These are phyloP conservation scores for Zoanthus solanderi DNA, from an alignment of 92 coral and sea anemone genomes.

Conservation along the genomic window DNA sequence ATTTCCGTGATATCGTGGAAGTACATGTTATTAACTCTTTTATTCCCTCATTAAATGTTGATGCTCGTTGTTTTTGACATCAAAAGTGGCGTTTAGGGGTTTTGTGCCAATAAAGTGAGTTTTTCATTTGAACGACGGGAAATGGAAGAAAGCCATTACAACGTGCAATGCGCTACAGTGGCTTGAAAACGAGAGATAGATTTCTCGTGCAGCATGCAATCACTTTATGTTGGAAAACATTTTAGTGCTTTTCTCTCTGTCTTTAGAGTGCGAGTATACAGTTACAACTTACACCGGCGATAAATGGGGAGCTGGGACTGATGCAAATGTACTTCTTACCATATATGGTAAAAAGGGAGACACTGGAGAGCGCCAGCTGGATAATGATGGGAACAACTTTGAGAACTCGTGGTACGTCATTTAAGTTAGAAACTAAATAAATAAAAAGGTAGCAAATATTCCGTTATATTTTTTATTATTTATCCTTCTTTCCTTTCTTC, in stretches of 20 bases:
- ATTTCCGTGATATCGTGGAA: too few relatives aligned
- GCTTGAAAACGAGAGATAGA: not conserved
- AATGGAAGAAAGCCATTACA: not conserved
- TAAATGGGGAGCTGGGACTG: constrained; percentile 87
- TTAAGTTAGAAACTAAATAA: not conserved
- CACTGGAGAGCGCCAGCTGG: constrained; percentile 77
- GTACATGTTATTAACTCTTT: too few relatives aligned
- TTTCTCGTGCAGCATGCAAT: not conserved
- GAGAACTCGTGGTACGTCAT: constrained; percentile 53
- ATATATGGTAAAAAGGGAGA: constrained; percentile 87
- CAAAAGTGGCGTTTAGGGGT: too few relatives aligned
- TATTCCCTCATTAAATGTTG: too few relatives aligned
- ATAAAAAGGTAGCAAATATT: too few relatives aligned
- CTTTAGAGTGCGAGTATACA: constrained; percentile 56
- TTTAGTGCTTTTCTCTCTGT: not conserved
- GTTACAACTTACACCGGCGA: constrained; percentile 82
- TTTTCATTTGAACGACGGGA: not conserved
- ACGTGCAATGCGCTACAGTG: not conserved
- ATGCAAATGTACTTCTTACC: constrained; percentile 87
- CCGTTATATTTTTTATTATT: too few relatives aligned
- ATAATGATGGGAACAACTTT: constrained; percentile 83
- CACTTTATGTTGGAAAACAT: not conserved
- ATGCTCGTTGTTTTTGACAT: too few relatives aligned
- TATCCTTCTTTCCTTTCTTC: too few relatives aligned
- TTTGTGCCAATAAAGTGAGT: too few relatives aligned